phyloP scores from a whole-genome alignment of 2,113 vertebrate genomes.

The Dascyllus trimaculatus region DNA sequence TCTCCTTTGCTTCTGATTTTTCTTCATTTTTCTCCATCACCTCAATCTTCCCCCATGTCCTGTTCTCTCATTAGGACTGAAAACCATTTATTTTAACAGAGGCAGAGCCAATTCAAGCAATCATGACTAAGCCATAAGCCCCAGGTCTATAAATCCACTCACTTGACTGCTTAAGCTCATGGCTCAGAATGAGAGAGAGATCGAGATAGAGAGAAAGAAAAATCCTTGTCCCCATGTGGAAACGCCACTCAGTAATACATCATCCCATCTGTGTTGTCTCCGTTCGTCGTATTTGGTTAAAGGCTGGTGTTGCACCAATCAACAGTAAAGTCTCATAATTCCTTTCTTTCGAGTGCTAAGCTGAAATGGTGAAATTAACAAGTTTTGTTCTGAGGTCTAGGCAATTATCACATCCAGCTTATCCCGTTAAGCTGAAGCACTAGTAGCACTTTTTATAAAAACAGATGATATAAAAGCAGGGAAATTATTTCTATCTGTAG shows the following conservation, averaged over 20 bases:
- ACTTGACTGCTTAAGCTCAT: constrained; percentile 76
- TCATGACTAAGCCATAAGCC: constrained; percentile 79
- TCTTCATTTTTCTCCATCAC: constrained; percentile 11
- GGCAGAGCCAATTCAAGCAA: constrained; percentile 79
- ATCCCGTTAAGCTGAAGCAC: constrained; percentile 39
- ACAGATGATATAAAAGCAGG: neutral
- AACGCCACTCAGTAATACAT: constrained; percentile 24
- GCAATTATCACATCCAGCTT: constrained; percentile 48
- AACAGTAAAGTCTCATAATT: constrained; percentile 37
- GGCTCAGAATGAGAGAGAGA: constrained; percentile 71
- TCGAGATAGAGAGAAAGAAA: constrained; percentile 49
- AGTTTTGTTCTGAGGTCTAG: constrained; percentile 27
- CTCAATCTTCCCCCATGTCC: constrained; percentile 19
- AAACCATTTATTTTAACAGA: constrained; percentile 80
- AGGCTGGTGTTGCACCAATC: neutral
- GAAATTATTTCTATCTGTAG: constrained; percentile 48
- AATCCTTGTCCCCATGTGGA: constrained; percentile 48
- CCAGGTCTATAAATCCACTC: constrained; percentile 80
- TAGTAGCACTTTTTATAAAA: constrained; percentile 17
- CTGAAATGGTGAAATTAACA: constrained; percentile 39
- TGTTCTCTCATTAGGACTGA: constrained; percentile 69
- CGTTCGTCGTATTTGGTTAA: constrained; percentile 15
- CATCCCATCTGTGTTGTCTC: constrained; percentile 35
- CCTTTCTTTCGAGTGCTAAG: constrained; percentile 21
- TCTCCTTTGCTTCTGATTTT: constrained; percentile 5